Evolutionary conservation across 92 coral and sea anemone genomes (phyloP).

Genomic region (Actinernus sp.): DNA sequence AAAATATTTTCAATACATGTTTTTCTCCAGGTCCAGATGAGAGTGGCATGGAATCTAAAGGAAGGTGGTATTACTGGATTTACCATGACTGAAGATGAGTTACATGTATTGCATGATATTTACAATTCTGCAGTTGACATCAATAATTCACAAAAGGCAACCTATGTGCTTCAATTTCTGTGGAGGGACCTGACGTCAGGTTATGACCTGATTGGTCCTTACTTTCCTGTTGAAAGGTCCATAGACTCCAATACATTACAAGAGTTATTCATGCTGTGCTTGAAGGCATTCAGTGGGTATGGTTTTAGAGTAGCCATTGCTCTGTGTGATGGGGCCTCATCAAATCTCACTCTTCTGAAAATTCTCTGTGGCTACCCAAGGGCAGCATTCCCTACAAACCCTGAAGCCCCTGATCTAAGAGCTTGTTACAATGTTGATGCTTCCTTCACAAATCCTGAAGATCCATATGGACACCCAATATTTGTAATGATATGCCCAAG

Average conservation of each 20-base stretch:
- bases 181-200: slow-evolving; percentile 30
- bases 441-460: neutral
- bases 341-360: too few relatives aligned
- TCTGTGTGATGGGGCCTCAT: too few relatives aligned
- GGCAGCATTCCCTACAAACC: neutral
- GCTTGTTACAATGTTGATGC: neutral
- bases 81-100: slow-evolving; percentile 28
- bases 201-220: slow-evolving; percentile 19
- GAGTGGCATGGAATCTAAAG: slow-evolving; percentile 46
- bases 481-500: slow-evolving; percentile 1
- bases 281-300: too few relatives aligned
- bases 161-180: too few relatives aligned
- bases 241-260: slow-evolving; percentile 2
- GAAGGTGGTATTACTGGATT: too few relatives aligned
- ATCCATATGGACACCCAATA: neutral
- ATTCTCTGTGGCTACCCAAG: slow-evolving; percentile 1
- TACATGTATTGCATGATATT: slow-evolving; percentile 33
- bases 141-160: slow-evolving; percentile 1
- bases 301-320: slow-evolving; percentile 19
- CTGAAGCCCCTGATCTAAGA: neutral
- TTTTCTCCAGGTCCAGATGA: too few relatives aligned
- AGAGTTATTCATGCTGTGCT: slow-evolving; percentile 13
- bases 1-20: too few relatives aligned
- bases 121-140: too few relatives aligned
- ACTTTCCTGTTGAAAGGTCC: slow-evolving; percentile 10